Evolutionary conservation across 2,888 invertebrate genomes (phyloP).

Genomic region (Teinopalpus imperialis): DNA sequence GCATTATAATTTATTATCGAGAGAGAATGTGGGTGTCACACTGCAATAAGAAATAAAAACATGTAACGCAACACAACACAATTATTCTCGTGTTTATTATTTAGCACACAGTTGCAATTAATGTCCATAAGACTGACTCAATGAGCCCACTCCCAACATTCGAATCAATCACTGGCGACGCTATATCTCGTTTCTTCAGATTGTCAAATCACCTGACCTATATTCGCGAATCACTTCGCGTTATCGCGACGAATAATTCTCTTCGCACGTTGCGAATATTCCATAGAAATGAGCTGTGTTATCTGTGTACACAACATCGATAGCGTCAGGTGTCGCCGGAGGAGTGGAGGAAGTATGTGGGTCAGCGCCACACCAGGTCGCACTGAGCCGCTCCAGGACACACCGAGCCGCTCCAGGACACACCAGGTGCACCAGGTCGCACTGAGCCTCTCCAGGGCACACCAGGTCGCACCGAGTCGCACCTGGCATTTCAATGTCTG

Average conservation of each 20-base stretch:
- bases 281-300: slow-evolving; percentile 21
- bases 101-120: no score
- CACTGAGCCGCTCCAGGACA: slow-evolving; percentile 3
- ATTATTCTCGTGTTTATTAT: no score
- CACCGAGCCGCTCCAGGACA: background rate
- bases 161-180: no score
- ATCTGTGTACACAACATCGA: slow-evolving; percentile 42
- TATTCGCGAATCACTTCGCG: slow-evolving; percentile 3
- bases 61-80: no score
- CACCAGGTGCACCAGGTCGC: slow-evolving; percentile 43
- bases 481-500: background rate
- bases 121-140: no score
- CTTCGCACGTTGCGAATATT: slow-evolving; percentile 19
- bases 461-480: slow-evolving; percentile 37
- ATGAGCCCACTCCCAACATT: no score
- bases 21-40: no score
- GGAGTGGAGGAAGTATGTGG: slow-evolving; percentile 40
- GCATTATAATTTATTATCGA: no score
- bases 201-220: no score
- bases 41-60: no score
- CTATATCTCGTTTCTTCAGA: no score
- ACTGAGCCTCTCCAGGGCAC: slow-evolving; percentile 1
- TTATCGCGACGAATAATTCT: slow-evolving; percentile 18
- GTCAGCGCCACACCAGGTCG: slow-evolving; percentile 48
- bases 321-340: slow-evolving; percentile 40